phyloP scores from a whole-genome alignment of 2,888 invertebrate genomes.

The Bellardia bayeri region DNA sequence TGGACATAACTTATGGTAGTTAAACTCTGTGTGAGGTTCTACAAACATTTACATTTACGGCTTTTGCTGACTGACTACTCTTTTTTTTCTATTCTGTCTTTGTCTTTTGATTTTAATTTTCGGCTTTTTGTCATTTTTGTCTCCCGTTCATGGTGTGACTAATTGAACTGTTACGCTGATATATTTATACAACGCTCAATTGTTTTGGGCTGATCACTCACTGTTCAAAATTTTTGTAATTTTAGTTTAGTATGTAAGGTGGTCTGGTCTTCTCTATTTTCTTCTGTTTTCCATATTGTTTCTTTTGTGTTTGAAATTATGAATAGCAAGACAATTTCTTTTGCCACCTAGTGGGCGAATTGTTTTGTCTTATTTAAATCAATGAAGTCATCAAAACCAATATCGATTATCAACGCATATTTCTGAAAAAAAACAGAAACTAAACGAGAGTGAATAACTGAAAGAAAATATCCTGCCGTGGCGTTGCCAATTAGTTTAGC shows the following conservation, averaged over 20 bases:
- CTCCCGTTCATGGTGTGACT: slow-evolving; percentile 66
- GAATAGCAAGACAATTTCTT: slow-evolving; percentile 11
- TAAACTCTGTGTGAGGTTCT: slow-evolving; percentile 61
- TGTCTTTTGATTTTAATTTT: slow-evolving; percentile 25
- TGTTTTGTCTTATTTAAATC: slow-evolving; percentile 63
- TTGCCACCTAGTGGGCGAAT: slow-evolving; percentile 68
- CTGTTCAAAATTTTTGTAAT: not conserved
- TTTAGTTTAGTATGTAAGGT: slow-evolving; percentile 9
- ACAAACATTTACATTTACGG: slow-evolving; percentile 9
- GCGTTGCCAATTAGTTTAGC: slow-evolving; percentile 70
- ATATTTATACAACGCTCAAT: slow-evolving; percentile 63
- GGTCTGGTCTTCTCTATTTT: slow-evolving; percentile 29
- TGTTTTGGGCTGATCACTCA: slow-evolving; percentile 34
- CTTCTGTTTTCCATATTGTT: not conserved
- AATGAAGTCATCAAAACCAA: slow-evolving; percentile 80
- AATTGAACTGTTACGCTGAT: slow-evolving; percentile 73
- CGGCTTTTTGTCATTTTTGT: slow-evolving; percentile 52
- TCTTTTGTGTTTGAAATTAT: not conserved
- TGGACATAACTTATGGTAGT: not conserved
- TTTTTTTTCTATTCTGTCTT: not conserved
- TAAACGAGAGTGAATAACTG: not conserved
- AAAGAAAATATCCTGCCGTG: slow-evolving; percentile 55
- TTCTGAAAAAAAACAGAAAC: slow-evolving; percentile 38
- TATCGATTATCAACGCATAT: slow-evolving; percentile 81
- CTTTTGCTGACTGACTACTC: not conserved